A percentile compares a stretch with the other conserved stretches of the same genome.
phyloP scores from a whole-genome alignment of 2,797 vertebrate species.

The Tamandua tetradactyla region DNA sequence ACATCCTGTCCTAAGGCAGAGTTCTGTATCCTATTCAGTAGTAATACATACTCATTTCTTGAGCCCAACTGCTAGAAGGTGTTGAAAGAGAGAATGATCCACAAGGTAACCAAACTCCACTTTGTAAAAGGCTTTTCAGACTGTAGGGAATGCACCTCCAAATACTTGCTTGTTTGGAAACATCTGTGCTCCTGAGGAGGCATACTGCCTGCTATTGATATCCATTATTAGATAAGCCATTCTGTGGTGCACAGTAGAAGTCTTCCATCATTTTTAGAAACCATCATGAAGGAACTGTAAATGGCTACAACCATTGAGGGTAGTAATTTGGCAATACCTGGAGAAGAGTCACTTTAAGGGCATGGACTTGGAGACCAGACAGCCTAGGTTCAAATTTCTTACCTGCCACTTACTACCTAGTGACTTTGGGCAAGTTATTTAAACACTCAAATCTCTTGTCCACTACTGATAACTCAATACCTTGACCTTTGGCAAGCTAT shows the following conservation, averaged over 20 bases:
- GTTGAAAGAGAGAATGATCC: background rate
- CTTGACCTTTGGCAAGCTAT: background rate
- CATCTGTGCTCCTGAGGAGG: background rate
- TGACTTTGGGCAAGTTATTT: constrained; percentile 4
- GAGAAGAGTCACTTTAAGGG: background rate
- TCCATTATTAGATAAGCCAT: background rate
- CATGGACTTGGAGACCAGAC: background rate
- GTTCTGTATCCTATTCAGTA: background rate
- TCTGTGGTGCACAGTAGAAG: background rate
- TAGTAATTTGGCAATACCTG: background rate
- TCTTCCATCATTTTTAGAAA: background rate
- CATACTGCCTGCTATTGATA: background rate
- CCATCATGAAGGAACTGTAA: background rate
- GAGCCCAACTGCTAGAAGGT: background rate
- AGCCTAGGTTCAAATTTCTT: background rate
- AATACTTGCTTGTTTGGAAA: background rate
- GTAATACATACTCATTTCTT: background rate
- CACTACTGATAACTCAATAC: background rate
- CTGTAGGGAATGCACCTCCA: background rate
- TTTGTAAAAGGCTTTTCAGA: background rate
- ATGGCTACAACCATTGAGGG: background rate
- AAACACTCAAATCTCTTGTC: background rate
- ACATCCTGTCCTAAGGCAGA: background rate
- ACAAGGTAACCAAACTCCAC: background rate
- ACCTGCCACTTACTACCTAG: background rate